Percentiles rank a stretch among this genome's conserved stretches.
Evolutionary conservation across 1,140 invertebrate species (phyloP).

Genomic region (Listronotus bonariensis): DNA sequence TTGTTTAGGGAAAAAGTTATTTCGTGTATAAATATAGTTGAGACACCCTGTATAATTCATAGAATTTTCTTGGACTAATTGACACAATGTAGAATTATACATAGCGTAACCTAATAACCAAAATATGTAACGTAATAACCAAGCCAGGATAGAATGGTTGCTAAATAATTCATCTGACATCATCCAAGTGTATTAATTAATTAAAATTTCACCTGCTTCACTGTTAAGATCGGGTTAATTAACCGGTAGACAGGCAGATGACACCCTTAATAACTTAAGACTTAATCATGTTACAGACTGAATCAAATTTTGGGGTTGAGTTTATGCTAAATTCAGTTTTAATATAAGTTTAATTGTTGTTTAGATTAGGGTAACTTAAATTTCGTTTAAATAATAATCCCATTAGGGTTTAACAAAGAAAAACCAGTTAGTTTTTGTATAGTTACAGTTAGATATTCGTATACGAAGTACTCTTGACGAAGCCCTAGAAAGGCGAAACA

Average conservation of each 20-base stretch:
- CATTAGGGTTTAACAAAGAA: too few relatives aligned
- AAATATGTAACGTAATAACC: background rate
- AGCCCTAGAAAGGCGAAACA: too few relatives aligned
- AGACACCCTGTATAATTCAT: too few relatives aligned
- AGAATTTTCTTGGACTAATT: too few relatives aligned
- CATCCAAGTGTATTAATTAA: slow-evolving; percentile 28
- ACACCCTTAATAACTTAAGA: slow-evolving; percentile 37
- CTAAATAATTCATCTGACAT: slow-evolving; percentile 32
- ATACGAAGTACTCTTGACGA: too few relatives aligned
- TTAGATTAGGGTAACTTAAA: slow-evolving; percentile 2
- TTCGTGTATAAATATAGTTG: too few relatives aligned
- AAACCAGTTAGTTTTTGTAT: too few relatives aligned
- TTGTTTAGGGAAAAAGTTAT: too few relatives aligned
- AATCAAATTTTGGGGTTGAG: slow-evolving; percentile 12
- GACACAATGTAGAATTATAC: too few relatives aligned
- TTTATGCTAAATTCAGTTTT: slow-evolving; percentile 2
- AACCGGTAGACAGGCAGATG: slow-evolving; percentile 33
- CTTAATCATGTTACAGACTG: slow-evolving; percentile 30
- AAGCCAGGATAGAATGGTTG: slow-evolving; percentile 11
- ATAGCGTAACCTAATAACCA: too few relatives aligned
- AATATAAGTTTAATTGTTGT: slow-evolving; percentile 14
- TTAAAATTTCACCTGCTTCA: slow-evolving; percentile 35
- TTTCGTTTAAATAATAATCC: too few relatives aligned
- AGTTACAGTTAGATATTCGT: too few relatives aligned
- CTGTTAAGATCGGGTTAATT: slow-evolving; percentile 32